Percentiles rank a stretch among this genome's conserved stretches.
Evolutionary conservation across 2,888 invertebrate genomes (phyloP).

Genomic region (Drosophila emarginata): DNA sequence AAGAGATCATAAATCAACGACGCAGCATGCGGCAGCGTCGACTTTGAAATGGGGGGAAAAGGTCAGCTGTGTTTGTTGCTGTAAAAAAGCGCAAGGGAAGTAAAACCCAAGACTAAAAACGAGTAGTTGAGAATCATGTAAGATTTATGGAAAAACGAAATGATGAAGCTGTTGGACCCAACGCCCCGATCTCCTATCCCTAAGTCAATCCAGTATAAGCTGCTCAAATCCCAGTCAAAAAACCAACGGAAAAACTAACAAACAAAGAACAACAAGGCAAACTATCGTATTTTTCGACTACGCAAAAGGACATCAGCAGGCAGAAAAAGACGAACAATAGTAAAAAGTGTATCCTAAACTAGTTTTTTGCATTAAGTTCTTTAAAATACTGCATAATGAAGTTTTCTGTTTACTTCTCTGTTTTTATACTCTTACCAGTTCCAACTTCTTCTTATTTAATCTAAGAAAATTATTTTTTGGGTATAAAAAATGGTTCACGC

Average conservation of each 20-base stretch:
- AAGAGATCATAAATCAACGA: slow-evolving; percentile 61
- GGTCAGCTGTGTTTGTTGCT: slow-evolving; percentile 46
- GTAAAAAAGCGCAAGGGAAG: slow-evolving; percentile 18
- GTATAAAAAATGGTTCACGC: too few relatives aligned
- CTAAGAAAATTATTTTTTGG: too few relatives aligned
- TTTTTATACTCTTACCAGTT: too few relatives aligned
- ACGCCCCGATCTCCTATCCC: not conserved
- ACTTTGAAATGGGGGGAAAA: slow-evolving; percentile 29
- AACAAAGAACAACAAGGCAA: slow-evolving; percentile 25
- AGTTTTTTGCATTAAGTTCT: slow-evolving; percentile 1
- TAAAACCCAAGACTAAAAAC: slow-evolving; percentile 28
- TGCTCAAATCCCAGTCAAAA: not conserved
- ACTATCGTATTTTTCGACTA: slow-evolving; percentile 10
- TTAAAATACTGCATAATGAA: not conserved
- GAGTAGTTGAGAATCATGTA: slow-evolving; percentile 51
- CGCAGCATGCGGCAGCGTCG: slow-evolving; percentile 32
- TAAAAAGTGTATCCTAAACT: not conserved
- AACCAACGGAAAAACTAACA: not conserved
- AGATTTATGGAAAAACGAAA: slow-evolving; percentile 64
- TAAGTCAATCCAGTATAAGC: not conserved
- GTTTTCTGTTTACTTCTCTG: not conserved
- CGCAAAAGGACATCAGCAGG: not conserved
- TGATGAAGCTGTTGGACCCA: slow-evolving; percentile 57
- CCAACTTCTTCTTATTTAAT: too few relatives aligned
- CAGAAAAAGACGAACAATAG: not conserved